These are phyloP conservation scores for Apis dorsata DNA, from an alignment of 1,140 invertebrate species.

Conservation along the genomic window DNA sequence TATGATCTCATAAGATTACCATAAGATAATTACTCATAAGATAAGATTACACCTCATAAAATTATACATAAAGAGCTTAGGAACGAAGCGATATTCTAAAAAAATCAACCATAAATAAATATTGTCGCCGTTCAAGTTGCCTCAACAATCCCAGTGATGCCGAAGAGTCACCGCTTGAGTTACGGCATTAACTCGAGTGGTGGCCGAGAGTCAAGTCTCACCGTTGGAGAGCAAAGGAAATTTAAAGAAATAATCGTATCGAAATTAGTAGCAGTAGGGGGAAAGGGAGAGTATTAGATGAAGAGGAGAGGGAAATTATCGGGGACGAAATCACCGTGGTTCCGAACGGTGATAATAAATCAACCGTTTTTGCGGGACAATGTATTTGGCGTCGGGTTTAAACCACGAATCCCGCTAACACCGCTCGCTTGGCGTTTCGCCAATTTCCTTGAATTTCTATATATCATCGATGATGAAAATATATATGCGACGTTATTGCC, in stretches of 20 bases:
- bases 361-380: slow-evolving; percentile 74
- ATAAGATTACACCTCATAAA: no score
- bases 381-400: slow-evolving; percentile 72
- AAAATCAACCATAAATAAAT: no score
- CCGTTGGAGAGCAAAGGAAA: not conserved
- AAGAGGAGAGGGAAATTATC: slow-evolving; percentile 69
- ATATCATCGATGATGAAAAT: slow-evolving; percentile 70
- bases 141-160: no score
- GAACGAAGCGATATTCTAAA: no score
- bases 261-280: slow-evolving; percentile 27
- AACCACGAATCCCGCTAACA: slow-evolving; percentile 74
- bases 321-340: slow-evolving; percentile 67
- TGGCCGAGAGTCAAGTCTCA: no score
- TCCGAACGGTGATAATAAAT: slow-evolving; percentile 73
- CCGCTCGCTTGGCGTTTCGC: slow-evolving; percentile 72
- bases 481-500: slow-evolving; percentile 70
- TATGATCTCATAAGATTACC: no score
- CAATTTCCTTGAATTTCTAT: slow-evolving; percentile 66
- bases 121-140: no score
- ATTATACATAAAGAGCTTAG: no score
- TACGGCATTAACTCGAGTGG: no score
- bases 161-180: no score
- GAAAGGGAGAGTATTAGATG: slow-evolving; percentile 30
- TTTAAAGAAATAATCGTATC: not conserved
- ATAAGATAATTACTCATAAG: no score